Evolutionary conservation across 2,797 vertebrate genomes (phyloP), one percentile per base, ranked within the genome.

Genomic region (Eospalax fontanierii): DNA sequence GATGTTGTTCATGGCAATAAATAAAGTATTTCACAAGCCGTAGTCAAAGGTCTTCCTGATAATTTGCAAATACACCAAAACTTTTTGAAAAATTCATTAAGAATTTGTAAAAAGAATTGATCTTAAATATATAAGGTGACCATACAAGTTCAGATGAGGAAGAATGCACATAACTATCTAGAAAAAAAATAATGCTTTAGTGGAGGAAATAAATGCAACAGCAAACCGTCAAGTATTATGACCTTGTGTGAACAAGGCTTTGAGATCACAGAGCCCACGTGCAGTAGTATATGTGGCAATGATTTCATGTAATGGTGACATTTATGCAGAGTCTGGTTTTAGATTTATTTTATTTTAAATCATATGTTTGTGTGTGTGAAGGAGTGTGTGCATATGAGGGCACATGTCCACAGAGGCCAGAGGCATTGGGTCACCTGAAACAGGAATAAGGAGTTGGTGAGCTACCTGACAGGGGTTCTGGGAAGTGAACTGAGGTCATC

Each of bases 61-160:
- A 96, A 93, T 98, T 94, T 97, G 94, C 91, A 92, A 96, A 97
- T 96, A 87, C 82, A 97, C 93, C 88, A 87, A 96, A 96, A 50
- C 83, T 89, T 96, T 87, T 35, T 96, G 90, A 95, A 96, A 96
- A 92, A 96, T 96, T 93, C 96, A 97, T 76, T 63, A 50, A 6
- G 71, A 85, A 78, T 16, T 40, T 90, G 85, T 89, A 85, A 97
- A 97, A 97, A 26, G 78, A 54, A 89, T 91, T 93, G 70, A 43
- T 80, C 93, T 97, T 97, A 94, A 89, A 94, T 97, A 97, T 94
- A n/a, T n/a, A n/a, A 98, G 97, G 96, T 93, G 43, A 2, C 59
- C 81, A 0, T 63, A 35, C 38, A 33, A 71, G 6, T 68, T 54
- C 28, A 92, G 21, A 86, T 40, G 15, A 74, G 40, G n/a, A 93